phyloP scores from a whole-genome alignment of 92 coral and sea anemone genomes.

The Palythoa grandiflora region DNA sequence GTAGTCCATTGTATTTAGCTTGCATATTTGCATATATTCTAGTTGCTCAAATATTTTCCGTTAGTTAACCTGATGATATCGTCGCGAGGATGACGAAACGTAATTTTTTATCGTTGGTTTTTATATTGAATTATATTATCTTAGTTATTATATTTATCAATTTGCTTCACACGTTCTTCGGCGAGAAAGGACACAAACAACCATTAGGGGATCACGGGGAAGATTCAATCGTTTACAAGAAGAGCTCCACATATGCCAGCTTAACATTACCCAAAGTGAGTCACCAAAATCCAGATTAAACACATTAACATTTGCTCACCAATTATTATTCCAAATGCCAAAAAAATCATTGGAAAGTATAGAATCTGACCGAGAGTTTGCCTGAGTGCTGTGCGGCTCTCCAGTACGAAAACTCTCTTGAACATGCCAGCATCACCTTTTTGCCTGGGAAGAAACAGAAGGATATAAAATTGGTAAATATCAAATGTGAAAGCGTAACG shows the following conservation, averaged over 20 bases:
- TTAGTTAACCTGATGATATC: too few relatives aligned
- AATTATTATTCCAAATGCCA: slow-evolving; percentile 65
- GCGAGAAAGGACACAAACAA: background rate
- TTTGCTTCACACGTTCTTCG: background rate
- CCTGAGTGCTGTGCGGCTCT: slow-evolving; percentile 61
- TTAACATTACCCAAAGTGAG: background rate
- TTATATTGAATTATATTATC: too few relatives aligned
- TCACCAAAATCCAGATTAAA: background rate
- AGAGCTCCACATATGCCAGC: background rate
- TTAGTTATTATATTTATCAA: too few relatives aligned
- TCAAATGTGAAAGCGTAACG: background rate
- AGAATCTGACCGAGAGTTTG: slow-evolving; percentile 72
- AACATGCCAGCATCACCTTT: slow-evolving; percentile 61
- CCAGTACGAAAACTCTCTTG: slow-evolving; percentile 66
- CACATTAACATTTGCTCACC: slow-evolving; percentile 35
- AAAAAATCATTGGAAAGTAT: slow-evolving; percentile 69
- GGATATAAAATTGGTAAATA: background rate
- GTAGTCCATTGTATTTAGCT: too few relatives aligned
- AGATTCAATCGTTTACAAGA: background rate
- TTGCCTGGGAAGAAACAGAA: background rate
- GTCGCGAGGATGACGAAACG: too few relatives aligned
- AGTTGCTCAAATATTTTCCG: too few relatives aligned
- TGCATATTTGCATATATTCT: too few relatives aligned
- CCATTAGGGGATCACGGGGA: background rate
- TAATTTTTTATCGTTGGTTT: too few relatives aligned